phyloP scores from a whole-genome alignment of 2,797 vertebrate species.

The Cyclura pinguis region DNA sequence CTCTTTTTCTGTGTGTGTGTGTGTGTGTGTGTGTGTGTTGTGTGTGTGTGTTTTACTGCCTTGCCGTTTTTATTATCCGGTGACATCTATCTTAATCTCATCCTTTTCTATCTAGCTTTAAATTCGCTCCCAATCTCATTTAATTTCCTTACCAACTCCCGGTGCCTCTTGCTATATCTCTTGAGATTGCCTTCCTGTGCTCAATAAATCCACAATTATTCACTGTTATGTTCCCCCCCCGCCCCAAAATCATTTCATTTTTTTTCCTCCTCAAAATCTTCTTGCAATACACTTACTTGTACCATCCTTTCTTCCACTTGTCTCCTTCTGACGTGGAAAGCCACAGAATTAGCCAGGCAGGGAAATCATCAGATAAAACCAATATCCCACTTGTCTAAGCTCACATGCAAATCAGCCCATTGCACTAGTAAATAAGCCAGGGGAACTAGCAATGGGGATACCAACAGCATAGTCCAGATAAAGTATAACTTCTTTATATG shows the following conservation, averaged over 20 bases:
- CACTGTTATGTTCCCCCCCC: no score
- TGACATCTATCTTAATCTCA: background rate
- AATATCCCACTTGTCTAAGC: background rate
- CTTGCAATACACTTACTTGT: background rate
- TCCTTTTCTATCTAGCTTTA: background rate
- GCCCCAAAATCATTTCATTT: background rate
- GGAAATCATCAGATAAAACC: background rate
- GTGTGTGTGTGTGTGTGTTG: background rate
- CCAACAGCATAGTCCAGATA: background rate
- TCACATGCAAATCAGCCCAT: background rate
- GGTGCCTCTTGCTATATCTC: no score
- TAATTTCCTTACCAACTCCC: background rate
- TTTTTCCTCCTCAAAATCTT: background rate
- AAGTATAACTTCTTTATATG: background rate
- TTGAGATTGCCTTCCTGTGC: background rate
- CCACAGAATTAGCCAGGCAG: background rate
- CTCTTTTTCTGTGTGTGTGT: background rate
- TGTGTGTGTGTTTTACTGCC: background rate
- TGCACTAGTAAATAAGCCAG: no score
- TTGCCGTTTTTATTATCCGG: background rate
- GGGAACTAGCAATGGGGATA: background rate
- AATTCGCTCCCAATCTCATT: background rate
- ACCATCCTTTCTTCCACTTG: background rate
- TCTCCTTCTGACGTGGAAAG: background rate
- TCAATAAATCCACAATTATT: background rate